phyloP scores from a whole-genome alignment of 2,797 vertebrate genomes.

The Graptemys geographica region DNA sequence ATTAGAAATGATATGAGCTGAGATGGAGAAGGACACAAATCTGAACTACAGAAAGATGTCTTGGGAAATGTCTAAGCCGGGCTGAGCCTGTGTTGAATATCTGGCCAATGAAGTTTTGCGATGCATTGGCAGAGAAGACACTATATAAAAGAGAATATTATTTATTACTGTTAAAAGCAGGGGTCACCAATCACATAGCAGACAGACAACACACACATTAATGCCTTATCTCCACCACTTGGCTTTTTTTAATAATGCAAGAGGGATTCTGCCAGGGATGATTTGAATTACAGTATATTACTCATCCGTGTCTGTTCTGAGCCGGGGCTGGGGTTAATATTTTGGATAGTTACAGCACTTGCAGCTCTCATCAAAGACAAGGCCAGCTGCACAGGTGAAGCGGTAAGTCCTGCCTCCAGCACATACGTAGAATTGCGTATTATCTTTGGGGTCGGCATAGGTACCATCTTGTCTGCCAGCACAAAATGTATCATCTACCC shows the following conservation, averaged over 20 bases:
- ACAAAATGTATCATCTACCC: not conserved
- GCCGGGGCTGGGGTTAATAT: not conserved
- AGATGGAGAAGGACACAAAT: not conserved
- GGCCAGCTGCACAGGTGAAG: conserved; percentile 12
- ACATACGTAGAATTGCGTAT: conserved; percentile 47
- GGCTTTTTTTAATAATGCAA: not conserved
- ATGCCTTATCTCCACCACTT: not conserved
- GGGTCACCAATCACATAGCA: not conserved
- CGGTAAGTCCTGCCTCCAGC: not conserved
- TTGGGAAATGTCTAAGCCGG: not conserved
- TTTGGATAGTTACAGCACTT: conserved; percentile 51
- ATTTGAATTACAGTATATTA: not conserved
- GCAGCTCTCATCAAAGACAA: conserved; percentile 46
- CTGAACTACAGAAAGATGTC: not conserved
- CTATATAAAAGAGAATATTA: not conserved
- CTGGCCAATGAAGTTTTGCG: not conserved
- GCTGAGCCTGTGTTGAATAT: not conserved
- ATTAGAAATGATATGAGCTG: not conserved
- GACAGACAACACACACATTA: not conserved
- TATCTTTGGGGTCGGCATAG: conserved; percentile 37
- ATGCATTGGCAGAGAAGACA: too few species aligned
- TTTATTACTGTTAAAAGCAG: not conserved
- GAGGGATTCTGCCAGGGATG: not conserved
- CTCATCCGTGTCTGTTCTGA: not conserved
- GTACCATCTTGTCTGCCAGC: conserved; percentile 20